A percentile compares a stretch with the other conserved stretches of the same genome.
phyloP scores from a whole-genome alignment of 2,888 invertebrate species.

The Cephus nigrinus region DNA sequence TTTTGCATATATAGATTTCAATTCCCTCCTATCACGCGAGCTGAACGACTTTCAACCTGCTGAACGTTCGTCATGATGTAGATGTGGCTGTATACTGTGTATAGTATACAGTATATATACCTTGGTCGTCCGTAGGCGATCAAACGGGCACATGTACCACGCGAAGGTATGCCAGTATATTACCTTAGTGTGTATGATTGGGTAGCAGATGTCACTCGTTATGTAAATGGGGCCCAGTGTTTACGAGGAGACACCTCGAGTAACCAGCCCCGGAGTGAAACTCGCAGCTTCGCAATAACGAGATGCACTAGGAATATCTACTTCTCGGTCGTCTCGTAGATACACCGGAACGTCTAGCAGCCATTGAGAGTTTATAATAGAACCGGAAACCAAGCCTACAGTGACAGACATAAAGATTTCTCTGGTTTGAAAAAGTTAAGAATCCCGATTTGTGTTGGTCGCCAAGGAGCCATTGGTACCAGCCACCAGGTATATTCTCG shows the following conservation, averaged over 20 bases:
- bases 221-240: conserved; percentile 59
- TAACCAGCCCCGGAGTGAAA: conserved; percentile 44
- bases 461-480: background rate
- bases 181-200: conserved; percentile 52
- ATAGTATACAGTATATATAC: background rate
- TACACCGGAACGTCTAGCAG: background rate
- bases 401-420: background rate
- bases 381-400: background rate
- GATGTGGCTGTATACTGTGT: background rate
- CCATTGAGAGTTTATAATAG: background rate
- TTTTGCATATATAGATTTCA: background rate
- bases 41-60: background rate
- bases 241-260: conserved; percentile 59
- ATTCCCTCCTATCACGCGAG: background rate
- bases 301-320: conserved; percentile 39
- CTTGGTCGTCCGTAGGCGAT: background rate
- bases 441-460: background rate
- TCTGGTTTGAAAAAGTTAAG: background rate
- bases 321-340: conserved; percentile 10
- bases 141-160: background rate
- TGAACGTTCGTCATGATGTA: background rate
- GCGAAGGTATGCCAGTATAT: conserved; percentile 8
- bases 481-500: background rate
- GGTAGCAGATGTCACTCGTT: conserved; percentile 63
- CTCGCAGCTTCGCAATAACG: conserved; percentile 39